Base-by-base conservation (phyloP, 2,797 vertebrate genomes). In the Pseudopleuronectes americanus region DNA sequence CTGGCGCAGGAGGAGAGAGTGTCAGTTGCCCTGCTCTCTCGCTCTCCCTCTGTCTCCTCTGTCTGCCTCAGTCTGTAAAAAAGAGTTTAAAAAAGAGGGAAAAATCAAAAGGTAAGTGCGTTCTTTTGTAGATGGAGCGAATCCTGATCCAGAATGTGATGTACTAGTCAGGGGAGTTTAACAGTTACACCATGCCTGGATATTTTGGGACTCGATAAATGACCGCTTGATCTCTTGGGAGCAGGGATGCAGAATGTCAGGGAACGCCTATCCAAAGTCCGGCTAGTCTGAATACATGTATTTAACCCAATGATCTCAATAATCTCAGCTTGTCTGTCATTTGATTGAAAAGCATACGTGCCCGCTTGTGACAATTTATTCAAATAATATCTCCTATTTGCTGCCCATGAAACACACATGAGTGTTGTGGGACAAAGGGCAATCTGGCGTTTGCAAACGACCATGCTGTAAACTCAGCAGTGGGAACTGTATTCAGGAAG, bases 31-130 rank as follows among this genome's bases (percentile, higher is more conserved):
- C 60, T 48, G 70, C 47, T 60, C 59, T 22, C 14, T 9, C 53
- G 38, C 66, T 74, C 55, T 24, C 55, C 8, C 14, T 38, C 14
- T 51, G 19, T 71, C 58, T 65, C 59, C 64, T 67, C 55, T 64
- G 24, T 74, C 71, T 57, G 33, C 63, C 38, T 72, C 41, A 16
- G 16, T 49, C 36, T 53, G 43, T 26, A 14, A 38, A 43, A 64
- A 67, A n/a, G 31, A 76, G 55, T 79, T 80, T 71, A 22, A 65
- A 77, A 68, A 26, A 57, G 57, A 57, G 38, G 71, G 19, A 41
- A 26, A n/a, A 28, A 31, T 52, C 2, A 16, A 14, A 47, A 88
- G 91, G 92, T 92, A 92, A 91, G 91, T 88, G 54, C 9, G 69
- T 81, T 79, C 3, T 68, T 63, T 74, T 71, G 43, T 71, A 59